phyloP scores from a whole-genome alignment of 2,888 invertebrate genomes.

The Andricus quercusramuli region DNA sequence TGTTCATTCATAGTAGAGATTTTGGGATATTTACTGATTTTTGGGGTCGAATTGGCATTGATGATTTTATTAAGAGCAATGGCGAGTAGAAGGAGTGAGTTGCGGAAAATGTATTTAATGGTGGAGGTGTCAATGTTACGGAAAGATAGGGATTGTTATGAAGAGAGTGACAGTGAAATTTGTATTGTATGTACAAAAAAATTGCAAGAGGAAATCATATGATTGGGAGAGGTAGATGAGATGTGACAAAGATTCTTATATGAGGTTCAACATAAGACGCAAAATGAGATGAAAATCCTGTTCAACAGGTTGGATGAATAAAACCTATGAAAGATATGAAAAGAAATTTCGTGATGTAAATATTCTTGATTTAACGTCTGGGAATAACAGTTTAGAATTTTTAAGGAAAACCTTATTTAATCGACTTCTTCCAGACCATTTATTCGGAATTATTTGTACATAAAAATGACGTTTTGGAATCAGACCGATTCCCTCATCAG shows the following conservation, averaged over 20 bases:
- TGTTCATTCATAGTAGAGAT: background rate
- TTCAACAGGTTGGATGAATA: too few relatives aligned
- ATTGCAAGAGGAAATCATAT: background rate
- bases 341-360: too few relatives aligned
- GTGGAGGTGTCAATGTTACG: background rate
- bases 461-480: too few relatives aligned
- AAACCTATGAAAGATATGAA: too few relatives aligned
- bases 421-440: too few relatives aligned
- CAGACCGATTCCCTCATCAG: too few relatives aligned
- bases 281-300: background rate
- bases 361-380: too few relatives aligned
- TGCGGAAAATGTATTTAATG: background rate
- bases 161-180: background rate
- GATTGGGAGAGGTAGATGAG: background rate
- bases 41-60: background rate
- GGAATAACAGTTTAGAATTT: too few relatives aligned
- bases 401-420: too few relatives aligned
- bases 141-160: background rate
- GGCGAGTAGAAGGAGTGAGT: background rate
- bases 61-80: background rate
- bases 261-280: background rate
- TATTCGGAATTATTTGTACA: too few relatives aligned
- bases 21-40: slow-evolving; percentile 21
- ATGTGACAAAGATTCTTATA: background rate
- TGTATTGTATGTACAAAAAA: background rate